These are phyloP conservation scores for Chlamydotis undulata DNA, from an alignment of 2,113 vertebrate genomes.

Conservation along the genomic window DNA sequence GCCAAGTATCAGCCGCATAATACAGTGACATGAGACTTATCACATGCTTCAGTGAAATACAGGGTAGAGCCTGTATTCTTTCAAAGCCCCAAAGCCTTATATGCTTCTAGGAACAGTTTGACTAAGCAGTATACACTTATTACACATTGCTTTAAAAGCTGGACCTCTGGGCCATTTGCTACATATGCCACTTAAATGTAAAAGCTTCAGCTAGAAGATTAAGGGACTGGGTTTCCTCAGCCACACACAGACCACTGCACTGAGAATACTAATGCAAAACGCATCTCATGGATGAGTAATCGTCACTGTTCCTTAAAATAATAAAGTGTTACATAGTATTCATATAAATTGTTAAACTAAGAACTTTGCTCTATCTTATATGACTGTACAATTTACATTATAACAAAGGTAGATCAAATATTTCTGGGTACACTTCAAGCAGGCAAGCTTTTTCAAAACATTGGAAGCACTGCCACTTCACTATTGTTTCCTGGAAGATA, in stretches of 20 bases:
- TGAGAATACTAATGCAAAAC: not conserved
- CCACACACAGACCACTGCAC: not conserved
- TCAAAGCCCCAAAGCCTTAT: not conserved
- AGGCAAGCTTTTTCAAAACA: not conserved
- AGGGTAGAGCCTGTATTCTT: not conserved
- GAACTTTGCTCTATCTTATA: not conserved
- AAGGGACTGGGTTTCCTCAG: not conserved
- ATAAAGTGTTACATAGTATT: not conserved
- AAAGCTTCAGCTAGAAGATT: not conserved
- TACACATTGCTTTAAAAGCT: not conserved
- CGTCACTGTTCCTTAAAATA: not conserved
- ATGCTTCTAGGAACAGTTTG: not conserved
- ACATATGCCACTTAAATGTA: not conserved
- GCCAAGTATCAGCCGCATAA: not conserved
- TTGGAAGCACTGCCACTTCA: not conserved
- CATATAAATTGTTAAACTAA: not conserved
- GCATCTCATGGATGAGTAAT: accelerated
- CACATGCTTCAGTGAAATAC: not conserved
- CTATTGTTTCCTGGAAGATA: not conserved
- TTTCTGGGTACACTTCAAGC: not conserved
- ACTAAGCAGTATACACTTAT: not conserved
- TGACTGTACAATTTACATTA: not conserved
- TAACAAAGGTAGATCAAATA: not conserved
- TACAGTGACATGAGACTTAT: not conserved
- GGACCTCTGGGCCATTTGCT: not conserved